Percentiles rank a stretch among this genome's conserved stretches.
Conservation (phyloP, 2,888 invertebrate genomes). For the Euzophera pinguis region DNA sequence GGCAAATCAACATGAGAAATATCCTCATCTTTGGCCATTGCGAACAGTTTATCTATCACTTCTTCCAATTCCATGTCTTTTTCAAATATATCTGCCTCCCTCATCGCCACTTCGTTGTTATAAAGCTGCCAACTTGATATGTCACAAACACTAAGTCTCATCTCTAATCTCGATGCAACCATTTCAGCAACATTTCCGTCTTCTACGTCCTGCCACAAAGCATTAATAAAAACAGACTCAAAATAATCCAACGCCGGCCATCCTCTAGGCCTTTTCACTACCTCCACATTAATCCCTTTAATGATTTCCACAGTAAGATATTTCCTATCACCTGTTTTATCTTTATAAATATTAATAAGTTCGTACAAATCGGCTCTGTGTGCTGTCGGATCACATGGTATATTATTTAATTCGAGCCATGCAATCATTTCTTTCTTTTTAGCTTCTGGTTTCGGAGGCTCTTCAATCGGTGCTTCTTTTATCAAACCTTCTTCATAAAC, state of each 20-base stretch:
- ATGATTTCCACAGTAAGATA: conserved; percentile 15
- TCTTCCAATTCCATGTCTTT: conserved; percentile 11
- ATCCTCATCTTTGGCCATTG: neutral
- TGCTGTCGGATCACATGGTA: conserved; percentile 16
- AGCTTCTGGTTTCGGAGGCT: conserved; percentile 18
- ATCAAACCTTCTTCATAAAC: neutral
- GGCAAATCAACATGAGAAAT: neutral
- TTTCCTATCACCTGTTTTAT: neutral
- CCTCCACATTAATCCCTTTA: conserved; percentile 18
- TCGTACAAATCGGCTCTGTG: conserved; percentile 25
- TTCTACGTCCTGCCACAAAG: neutral
- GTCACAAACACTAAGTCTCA: neutral
- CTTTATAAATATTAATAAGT: conserved; percentile 20
- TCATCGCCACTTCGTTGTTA: neutral
- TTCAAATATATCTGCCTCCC: conserved; percentile 6
- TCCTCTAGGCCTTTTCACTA: conserved; percentile 15
- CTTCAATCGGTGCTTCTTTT: neutral
- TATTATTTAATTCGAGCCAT: conserved; percentile 20
- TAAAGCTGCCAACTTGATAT: neutral
- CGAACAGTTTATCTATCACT: conserved; percentile 6
- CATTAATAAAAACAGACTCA: neutral
- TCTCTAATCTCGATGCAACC: neutral
- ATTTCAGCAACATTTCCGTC: neutral
- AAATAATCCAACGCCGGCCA: conserved; percentile 15
- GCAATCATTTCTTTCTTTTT: conserved; percentile 20